Evolutionary conservation across 1,140 invertebrate species (phyloP), one percentile per base, ranked within the genome.

Genomic region (Drosophila melanica): DNA sequence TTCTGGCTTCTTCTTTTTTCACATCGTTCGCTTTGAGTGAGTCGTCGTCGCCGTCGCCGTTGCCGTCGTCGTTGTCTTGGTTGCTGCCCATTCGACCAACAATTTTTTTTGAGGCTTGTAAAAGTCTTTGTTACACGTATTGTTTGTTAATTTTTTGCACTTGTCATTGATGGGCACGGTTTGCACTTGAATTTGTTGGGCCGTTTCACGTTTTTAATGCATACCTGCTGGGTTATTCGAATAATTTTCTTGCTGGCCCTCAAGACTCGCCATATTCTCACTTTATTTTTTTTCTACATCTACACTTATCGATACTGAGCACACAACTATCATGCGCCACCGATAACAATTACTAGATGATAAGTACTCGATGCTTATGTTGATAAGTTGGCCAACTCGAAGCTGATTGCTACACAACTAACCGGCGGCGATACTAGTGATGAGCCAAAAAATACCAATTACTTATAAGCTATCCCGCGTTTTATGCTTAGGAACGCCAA

Each of bases 181-280:
- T 47, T 30, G 4, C 48, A 44, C 44, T 64, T 64, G 14, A n/a
- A 54, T 77, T 77, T 71, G 44, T 71, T 33, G 50, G 35, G 33
- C 33, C 12, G 45, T 54, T 42, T 59, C 45, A 51, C 53, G 42
- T 77, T 74, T 84, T 79, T 50, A 77, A 73, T 82, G 79, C 86
- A 77, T 90, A 90, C 87, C 87, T 90, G 80, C 74, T 87, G 74
- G 77, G 76, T 90, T 81, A 84, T 90, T 91, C 79, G 90, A 80
- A 86, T 79, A 90, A 92, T 90, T 91, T 92, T 91, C 79, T 86
- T 92, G 82, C 75, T 84, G 90, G 79, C 87, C 90, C 89, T 87
- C 90, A 85, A 92, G 79, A 91, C 90, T 92, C 90, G 90, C 90
- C 90, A 92, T 92, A 90, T 92, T 90, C 89, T 79, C 75, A 73